Evolutionary conservation across 2,888 invertebrate species (phyloP).

Genomic region (Cryptocheilus praepositus): DNA sequence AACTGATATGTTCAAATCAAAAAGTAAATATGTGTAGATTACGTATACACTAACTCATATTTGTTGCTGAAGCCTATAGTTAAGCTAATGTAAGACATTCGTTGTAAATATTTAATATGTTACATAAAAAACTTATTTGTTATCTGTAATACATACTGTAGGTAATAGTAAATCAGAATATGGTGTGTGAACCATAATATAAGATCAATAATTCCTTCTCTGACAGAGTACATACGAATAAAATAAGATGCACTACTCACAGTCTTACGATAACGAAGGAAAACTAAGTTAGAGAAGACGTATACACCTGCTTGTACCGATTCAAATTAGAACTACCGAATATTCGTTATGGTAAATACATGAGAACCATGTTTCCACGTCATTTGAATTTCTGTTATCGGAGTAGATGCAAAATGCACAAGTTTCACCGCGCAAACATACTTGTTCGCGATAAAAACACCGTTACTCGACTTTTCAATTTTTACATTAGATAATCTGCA

Average conservation of each 20-base stretch:
- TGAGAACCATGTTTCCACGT: neutral
- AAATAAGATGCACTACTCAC: slow-evolving; percentile 44
- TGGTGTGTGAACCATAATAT: slow-evolving; percentile 9
- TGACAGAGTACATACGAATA: slow-evolving; percentile 23
- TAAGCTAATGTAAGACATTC: slow-evolving; percentile 24
- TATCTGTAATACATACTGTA: neutral
- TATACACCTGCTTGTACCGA: slow-evolving; percentile 6
- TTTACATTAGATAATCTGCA: neutral
- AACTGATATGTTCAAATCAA: no score
- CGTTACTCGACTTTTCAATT: slow-evolving; percentile 2
- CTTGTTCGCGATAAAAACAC: neutral
- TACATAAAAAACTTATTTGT: slow-evolving; percentile 21
- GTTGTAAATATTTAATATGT: slow-evolving; percentile 25
- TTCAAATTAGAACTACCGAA: neutral
- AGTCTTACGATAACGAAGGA: slow-evolving; percentile 46
- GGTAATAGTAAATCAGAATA: slow-evolving; percentile 26
- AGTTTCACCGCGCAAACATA: neutral
- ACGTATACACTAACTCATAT: neutral
- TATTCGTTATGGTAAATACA: slow-evolving; percentile 26
- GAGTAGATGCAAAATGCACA: neutral
- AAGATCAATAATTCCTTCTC: slow-evolving; percentile 21
- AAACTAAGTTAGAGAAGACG: slow-evolving; percentile 47
- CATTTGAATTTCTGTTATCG: neutral
- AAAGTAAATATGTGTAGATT: no score
- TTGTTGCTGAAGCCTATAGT: slow-evolving; percentile 17